Conservation (phyloP, 1,140 invertebrate species). For the Zaprionus kolodkinae region DNA sequence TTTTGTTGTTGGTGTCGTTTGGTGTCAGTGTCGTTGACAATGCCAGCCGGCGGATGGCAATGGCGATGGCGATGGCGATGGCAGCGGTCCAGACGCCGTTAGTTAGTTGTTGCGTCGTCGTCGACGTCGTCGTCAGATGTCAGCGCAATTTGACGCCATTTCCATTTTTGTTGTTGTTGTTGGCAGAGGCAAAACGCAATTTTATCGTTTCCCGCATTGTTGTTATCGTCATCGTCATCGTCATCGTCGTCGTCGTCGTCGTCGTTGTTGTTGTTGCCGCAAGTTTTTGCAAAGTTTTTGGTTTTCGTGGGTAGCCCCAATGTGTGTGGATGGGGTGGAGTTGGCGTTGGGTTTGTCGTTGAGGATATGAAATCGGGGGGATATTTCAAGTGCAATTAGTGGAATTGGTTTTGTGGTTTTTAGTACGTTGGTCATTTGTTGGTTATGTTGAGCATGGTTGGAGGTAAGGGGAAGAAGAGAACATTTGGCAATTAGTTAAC, state of each 20-base stretch:
- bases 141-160: conserved; percentile 83
- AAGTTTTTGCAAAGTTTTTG: conserved; percentile 73
- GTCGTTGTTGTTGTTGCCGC: conserved; percentile 48
- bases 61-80: neutral
- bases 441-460: conserved; percentile 28
- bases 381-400: conserved; percentile 83
- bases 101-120: conserved; percentile 27
- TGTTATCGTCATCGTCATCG: neutral
- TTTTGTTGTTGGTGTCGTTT: conserved; percentile 44
- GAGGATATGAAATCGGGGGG: conserved; percentile 67
- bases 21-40: conserved; percentile 72
- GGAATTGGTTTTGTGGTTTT: conserved; percentile 78
- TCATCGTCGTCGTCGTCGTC: conserved; percentile 22
- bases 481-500: conserved; percentile 76
- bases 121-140: conserved; percentile 71
- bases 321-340: conserved; percentile 11
- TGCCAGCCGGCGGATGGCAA: conserved; percentile 32
- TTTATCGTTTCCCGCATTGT: conserved; percentile 40
- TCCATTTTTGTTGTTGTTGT: conserved; percentile 55
- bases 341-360: conserved; percentile 18
- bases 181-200: conserved; percentile 52
- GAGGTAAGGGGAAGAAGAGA: conserved; percentile 50
- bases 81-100: conserved; percentile 25
- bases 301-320: neutral
- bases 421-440: conserved; percentile 58